A percentile compares a stretch with the other conserved stretches of the same genome.
Conservation (phyloP, 2,888 invertebrate genomes). For the Hedychridium roseum region DNA sequence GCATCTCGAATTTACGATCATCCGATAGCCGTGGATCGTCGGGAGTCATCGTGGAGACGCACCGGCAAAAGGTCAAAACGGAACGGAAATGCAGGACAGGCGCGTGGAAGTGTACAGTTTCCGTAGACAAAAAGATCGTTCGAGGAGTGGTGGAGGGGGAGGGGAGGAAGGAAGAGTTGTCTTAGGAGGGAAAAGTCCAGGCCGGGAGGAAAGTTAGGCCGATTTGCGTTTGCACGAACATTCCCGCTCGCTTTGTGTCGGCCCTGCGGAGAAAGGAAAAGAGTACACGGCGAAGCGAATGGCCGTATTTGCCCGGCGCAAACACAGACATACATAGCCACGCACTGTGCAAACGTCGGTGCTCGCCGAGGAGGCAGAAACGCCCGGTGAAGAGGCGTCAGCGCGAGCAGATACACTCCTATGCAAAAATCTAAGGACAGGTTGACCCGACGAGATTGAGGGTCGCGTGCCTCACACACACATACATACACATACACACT, state of each 20-base stretch:
- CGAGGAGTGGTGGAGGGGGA: slow-evolving; percentile 7
- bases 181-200: slow-evolving; percentile 14
- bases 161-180: slow-evolving; percentile 1
- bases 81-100: slow-evolving; percentile 10
- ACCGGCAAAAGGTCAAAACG: not conserved
- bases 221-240: slow-evolving; percentile 33
- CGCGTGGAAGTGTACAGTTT: no score
- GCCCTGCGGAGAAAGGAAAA: not conserved
- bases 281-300: slow-evolving; percentile 2
- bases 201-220: slow-evolving; percentile 32
- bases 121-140: no score
- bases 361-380: no score
- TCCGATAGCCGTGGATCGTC: slow-evolving; percentile 19
- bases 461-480: not conserved
- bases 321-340: slow-evolving; percentile 8
- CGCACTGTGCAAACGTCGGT: slow-evolving; percentile 4
- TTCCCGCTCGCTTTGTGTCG: slow-evolving; percentile 25
- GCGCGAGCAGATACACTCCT: not conserved
- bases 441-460: not conserved
- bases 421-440: not conserved
- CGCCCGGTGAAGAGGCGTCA: not conserved
- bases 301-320: slow-evolving; percentile 22
- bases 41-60: not conserved
- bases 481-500: no score
- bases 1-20: slow-evolving; percentile 33